Percentiles rank a stretch among this genome's conserved stretches.
These are phyloP conservation scores for Sphaeramia orbicularis DNA, from an alignment of 2,797 vertebrate species.

Conservation along the genomic window DNA sequence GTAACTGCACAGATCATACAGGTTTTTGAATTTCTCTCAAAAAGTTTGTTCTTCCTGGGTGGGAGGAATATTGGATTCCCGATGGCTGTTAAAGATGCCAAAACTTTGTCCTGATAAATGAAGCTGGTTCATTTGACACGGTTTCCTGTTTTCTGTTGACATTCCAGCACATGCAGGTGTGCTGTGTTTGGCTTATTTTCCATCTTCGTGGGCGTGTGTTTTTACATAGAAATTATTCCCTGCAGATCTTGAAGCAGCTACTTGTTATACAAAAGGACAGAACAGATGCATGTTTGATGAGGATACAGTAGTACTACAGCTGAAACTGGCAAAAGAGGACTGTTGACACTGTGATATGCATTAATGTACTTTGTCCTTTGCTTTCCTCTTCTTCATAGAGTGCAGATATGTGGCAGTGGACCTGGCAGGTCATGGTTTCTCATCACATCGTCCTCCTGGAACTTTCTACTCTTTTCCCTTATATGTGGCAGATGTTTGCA, in stretches of 20 bases:
- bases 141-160: not conserved
- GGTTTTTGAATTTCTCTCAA: no score
- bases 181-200: not conserved
- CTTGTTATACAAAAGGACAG: not conserved
- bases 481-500: slow-evolving; percentile 86
- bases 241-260: not conserved
- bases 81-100: no score
- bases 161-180: no score
- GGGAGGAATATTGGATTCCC: no score
- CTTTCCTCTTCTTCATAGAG: slow-evolving; percentile 72
- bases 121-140: no score
- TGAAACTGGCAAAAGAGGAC: not conserved
- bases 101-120: no score
- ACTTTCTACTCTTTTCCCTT: slow-evolving; percentile 81
- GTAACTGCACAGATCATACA: no score
- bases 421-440: slow-evolving; percentile 91
- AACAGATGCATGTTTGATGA: not conserved
- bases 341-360: not conserved
- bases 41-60: no score
- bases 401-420: slow-evolving; percentile 90
- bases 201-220: not conserved
- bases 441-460: slow-evolving; percentile 89
- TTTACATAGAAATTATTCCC: not conserved
- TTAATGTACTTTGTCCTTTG: not conserved
- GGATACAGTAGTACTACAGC: not conserved